Base-by-base conservation (phyloP, 2,113 vertebrate species). In the Carlito syrichta region DNA sequence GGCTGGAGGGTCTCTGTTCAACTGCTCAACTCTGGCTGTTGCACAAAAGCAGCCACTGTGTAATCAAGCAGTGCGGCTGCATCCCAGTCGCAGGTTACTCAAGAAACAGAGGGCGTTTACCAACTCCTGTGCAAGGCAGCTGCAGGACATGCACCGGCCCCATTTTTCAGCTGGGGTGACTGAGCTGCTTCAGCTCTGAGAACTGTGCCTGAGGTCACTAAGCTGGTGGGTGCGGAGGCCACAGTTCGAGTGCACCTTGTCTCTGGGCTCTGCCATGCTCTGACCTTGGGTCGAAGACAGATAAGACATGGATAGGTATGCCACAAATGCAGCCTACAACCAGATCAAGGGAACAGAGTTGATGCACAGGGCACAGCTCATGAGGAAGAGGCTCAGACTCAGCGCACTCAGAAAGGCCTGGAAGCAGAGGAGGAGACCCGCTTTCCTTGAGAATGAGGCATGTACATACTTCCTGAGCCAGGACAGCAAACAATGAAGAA, bases 1-100 rank as follows among this genome's bases (percentile, higher is more conserved):
- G 52, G 5, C 17, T 6, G 38, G 35, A 43, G 8, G 3, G 43
- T 13, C 45, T 77, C 81, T 13, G 6, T 30, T 32, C 38, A 22
- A 52, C 35, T 9, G 30, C 52, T 60, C 35, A 30, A 43, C 60
- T 63, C 60, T 16, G 54, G 23, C 71, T 52, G 35, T 20, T 3
- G 25, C 38, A 16, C 6, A 19, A n/a, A 50, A 60, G 20, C 14
- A 60, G 27, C 5, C 40, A 30, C 8, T 32, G 52, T 0, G 6
- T 19, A 6, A 76, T n/a, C 2, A 13, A 23, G 10, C 1, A 3
- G 25, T 27, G 1, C 27, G 32, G 32, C 38, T 23, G 5, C 0
- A 8, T 8, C 62, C 8, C 48, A 2, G 12, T n/a, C 3, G 7
- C 76, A 68, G 45, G 35, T 8, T 8, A 50, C 35, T 16, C 14